Conservation (phyloP, 2,888 invertebrate species). For the Spilarctia lutea region DNA sequence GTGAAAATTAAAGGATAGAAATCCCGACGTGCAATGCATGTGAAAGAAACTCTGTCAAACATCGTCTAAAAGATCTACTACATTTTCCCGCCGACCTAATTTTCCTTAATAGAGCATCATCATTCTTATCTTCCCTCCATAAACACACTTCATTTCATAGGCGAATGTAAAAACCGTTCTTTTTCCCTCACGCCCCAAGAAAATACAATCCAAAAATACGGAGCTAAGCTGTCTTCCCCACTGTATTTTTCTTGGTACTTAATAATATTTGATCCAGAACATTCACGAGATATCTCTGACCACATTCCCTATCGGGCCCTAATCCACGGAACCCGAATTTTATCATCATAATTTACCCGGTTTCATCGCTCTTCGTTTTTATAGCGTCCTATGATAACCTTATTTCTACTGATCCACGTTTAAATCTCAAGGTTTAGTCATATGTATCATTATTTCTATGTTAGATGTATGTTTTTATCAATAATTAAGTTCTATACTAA, state of each 20-base stretch:
- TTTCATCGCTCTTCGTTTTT: conserved; percentile 31
- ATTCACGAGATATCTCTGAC: conserved; percentile 40
- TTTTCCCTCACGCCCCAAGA: conserved; percentile 22
- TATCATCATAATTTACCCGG: conserved; percentile 47
- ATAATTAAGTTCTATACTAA: too few species aligned
- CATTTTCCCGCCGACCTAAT: neutral
- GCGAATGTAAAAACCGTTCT: conserved; percentile 19
- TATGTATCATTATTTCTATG: neutral
- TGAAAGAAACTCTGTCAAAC: neutral
- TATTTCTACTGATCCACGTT: conserved; percentile 19
- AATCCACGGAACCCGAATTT: conserved; percentile 27
- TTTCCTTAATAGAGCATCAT: conserved; percentile 6
- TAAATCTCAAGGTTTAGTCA: neutral
- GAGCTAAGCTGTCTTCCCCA: neutral
- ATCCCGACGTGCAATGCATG: too few species aligned
- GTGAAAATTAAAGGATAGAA: neutral
- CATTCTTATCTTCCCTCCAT: conserved; percentile 13
- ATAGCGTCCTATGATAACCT: conserved; percentile 8
- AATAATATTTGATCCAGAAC: conserved; percentile 24
- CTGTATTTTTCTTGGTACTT: conserved; percentile 36
- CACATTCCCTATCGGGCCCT: conserved; percentile 37
- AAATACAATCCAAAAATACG: conserved; percentile 24
- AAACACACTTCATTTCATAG: conserved; percentile 21
- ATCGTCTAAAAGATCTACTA: conserved; percentile 1
- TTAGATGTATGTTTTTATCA: neutral